Conservation (phyloP, 2,113 vertebrate genomes). For the Xiphorhynchus elegans region DNA sequence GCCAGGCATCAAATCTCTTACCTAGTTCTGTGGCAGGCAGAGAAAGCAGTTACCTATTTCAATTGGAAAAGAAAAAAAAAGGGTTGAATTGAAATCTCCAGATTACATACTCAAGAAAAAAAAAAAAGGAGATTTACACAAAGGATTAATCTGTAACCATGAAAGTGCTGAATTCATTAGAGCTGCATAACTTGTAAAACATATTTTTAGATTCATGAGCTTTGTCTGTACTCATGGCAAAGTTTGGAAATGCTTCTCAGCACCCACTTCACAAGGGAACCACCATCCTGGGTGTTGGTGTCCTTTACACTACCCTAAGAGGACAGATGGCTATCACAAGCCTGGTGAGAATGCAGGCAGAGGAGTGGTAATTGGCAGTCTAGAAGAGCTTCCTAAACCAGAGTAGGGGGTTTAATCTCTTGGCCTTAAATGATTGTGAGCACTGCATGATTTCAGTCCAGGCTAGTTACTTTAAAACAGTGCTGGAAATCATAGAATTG, state of each 20-base stretch:
- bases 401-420: neutral
- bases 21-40: neutral
- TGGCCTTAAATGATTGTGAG: neutral
- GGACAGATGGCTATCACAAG: neutral
- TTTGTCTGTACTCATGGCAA: neutral
- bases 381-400: neutral
- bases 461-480: neutral
- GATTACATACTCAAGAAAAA: neutral
- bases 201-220: neutral
- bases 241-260: neutral
- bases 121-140: neutral
- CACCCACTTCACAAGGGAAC: neutral
- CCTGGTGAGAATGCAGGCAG: neutral
- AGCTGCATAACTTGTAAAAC: neutral
- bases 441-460: neutral
- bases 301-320: neutral
- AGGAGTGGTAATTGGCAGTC: neutral
- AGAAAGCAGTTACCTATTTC: neutral
- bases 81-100: neutral
- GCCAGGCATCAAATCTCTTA: neutral
- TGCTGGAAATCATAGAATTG: neutral
- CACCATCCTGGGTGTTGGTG: neutral
- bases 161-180: neutral
- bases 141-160: neutral
- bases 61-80: neutral